Evolutionary conservation across 2,888 invertebrate species (phyloP).

Genomic region (Achlya flavicornis): DNA sequence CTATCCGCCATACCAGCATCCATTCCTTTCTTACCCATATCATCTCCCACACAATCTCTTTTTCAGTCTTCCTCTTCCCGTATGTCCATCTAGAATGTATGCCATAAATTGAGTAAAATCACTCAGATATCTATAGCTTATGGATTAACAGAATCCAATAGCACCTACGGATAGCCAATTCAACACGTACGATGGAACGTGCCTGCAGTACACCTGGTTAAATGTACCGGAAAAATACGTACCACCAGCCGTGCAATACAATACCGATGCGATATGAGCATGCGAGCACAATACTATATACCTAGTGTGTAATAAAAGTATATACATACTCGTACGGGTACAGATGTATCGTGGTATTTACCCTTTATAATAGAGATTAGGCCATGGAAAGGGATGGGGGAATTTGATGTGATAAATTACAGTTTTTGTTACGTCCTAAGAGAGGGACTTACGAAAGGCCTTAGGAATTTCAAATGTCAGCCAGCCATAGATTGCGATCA

Average conservation of each 20-base stretch:
- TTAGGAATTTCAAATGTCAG: too few species aligned
- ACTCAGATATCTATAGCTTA: not conserved
- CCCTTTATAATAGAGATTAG: slow-evolving; percentile 35
- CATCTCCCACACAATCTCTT: too few species aligned
- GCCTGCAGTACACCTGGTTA: slow-evolving; percentile 15
- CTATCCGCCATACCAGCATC: too few species aligned
- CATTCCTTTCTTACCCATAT: too few species aligned
- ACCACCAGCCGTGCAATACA: slow-evolving; percentile 15
- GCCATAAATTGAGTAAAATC: not conserved
- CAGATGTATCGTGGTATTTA: slow-evolving; percentile 35
- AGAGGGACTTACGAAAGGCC: too few species aligned
- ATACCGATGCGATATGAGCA: slow-evolving; percentile 22
- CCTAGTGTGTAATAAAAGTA: slow-evolving; percentile 16
- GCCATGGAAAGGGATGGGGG: slow-evolving; percentile 17
- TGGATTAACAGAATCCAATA: not conserved
- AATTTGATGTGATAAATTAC: too few species aligned
- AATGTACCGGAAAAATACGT: slow-evolving; percentile 36
- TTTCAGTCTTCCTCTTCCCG: too few species aligned
- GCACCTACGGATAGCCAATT: not conserved
- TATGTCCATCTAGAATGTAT: too few species aligned
- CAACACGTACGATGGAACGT: not conserved
- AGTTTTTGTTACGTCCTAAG: not conserved
- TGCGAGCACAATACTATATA: slow-evolving; percentile 22
- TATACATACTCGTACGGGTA: not conserved
- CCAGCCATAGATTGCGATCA: too few species aligned